A percentile compares a stretch with the other conserved stretches of the same genome.
These are phyloP conservation scores for Montipora foliosa DNA, from an alignment of 64 coral and sea anemone genomes.

Conservation along the genomic window DNA sequence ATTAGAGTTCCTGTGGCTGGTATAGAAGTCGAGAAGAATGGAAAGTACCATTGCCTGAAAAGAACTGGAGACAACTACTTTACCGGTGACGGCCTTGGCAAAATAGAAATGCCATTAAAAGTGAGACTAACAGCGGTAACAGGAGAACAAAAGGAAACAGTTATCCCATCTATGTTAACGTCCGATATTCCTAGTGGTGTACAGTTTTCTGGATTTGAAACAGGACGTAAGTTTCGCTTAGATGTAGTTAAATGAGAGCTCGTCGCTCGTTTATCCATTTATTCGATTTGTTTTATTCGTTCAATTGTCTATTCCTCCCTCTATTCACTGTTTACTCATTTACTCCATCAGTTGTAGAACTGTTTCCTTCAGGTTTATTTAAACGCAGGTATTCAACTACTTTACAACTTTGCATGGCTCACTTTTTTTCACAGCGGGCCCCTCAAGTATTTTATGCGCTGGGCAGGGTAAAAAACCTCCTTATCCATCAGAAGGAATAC, in stretches of 20 bases:
- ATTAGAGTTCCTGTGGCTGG: slow-evolving; percentile 80
- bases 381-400: no score
- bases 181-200: slow-evolving; percentile 29
- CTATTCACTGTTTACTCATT: no score
- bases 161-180: slow-evolving; percentile 41
- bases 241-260: background rate
- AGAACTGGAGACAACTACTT: slow-evolving; percentile 82
- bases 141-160: slow-evolving; percentile 66
- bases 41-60: slow-evolving; percentile 70
- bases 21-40: slow-evolving; percentile 81
- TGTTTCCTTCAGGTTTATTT: background rate
- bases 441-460: slow-evolving; percentile 64
- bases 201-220: slow-evolving; percentile 74
- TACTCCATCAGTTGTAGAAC: no score
- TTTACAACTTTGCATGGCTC: background rate
- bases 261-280: no score
- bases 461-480: slow-evolving; percentile 81
- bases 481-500: slow-evolving; percentile 74
- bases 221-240: slow-evolving; percentile 49
- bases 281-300: no score
- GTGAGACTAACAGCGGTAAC: slow-evolving; percentile 76
- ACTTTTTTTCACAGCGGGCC: slow-evolving; percentile 42
- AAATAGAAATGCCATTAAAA: slow-evolving; percentile 71
- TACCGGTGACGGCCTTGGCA: slow-evolving; percentile 50
- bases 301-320: no score